phyloP scores from a whole-genome alignment of 1,140 invertebrate species.

The Goniozus legneri region DNA sequence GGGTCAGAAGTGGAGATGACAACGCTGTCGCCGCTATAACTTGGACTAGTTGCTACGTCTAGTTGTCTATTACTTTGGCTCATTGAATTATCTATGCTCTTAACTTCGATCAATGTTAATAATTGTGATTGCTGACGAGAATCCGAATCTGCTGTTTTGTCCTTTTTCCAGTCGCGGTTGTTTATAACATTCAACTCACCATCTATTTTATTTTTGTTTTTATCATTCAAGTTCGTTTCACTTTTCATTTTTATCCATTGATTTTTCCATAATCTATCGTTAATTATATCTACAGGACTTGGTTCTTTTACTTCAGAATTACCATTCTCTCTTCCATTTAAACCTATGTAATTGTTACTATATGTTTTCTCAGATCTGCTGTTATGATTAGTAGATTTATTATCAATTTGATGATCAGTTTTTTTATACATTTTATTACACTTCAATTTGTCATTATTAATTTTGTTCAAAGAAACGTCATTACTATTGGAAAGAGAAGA shows the following conservation, averaged over 20 bases:
- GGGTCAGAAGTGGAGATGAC: constrained; percentile 48
- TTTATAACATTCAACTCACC: constrained; percentile 44
- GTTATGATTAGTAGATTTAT: constrained; percentile 15
- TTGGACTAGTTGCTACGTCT: constrained; percentile 41
- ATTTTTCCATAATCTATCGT: constrained; percentile 47
- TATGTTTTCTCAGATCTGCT: constrained; percentile 17
- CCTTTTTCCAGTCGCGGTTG: constrained; percentile 42
- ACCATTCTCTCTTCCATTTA: no score
- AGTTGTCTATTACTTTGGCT: constrained; percentile 17
- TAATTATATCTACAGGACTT: constrained; percentile 42
- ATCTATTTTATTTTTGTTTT: constrained; percentile 12
- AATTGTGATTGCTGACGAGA: background rate
- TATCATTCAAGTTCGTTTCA: constrained; percentile 1
- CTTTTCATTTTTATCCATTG: constrained; percentile 34
- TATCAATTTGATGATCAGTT: constrained; percentile 12
- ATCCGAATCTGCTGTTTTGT: constrained; percentile 8
- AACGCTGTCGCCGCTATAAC: constrained; percentile 46
- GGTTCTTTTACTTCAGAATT: no score
- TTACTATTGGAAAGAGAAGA: background rate
- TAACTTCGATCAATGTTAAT: constrained; percentile 41
- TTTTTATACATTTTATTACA: constrained; percentile 12
- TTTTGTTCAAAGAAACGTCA: constrained; percentile 3
- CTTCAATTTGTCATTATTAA: constrained; percentile 22
- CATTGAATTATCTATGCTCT: constrained; percentile 28
- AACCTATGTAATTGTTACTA: background rate